Base-by-base conservation (phyloP, 2,888 invertebrate species). In the Trachelus iudaicus region DNA sequence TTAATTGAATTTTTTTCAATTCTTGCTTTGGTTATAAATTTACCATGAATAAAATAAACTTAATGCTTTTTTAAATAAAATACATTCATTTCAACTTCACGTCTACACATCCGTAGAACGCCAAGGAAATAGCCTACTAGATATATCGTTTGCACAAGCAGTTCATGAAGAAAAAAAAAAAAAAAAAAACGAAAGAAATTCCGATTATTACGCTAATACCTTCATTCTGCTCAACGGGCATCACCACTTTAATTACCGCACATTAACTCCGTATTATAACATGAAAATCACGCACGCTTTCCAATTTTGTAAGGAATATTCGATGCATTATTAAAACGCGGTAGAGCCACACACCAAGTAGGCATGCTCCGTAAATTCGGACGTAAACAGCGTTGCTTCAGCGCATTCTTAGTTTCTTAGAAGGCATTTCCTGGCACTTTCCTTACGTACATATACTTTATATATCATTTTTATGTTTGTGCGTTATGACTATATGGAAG, bases 291-390 rank as follows among this genome's bases (percentile, higher is more conserved):
- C 81, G 83, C 77, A 81, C 87, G 85, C 90, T 91, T 91, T 91
- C 90, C 87, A 89, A 86, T 91, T 91, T 89, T 85, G 86, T 89
- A 91, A 90, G 86, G 77, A 85, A 83, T 81, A 84, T 85, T 85
- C 84, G 76, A 87, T 85, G 83, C 84, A 69, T 86, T 85, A 86
- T 88, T 88, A 86, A 84, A 86, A 86, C 82, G 83, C 81, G 82
- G 82, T 79, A 84, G 77, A 81, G 78, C 77, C 76, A 79, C 71
- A 79, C 76, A 79, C 77, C 40, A 80, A 73, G 76, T 68, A 78
- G 81, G 82, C 81, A 88, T 89, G 88, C 87, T 85, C 82, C 84
- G 86, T 87, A 86, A 88, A 88, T 89, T 88, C 79, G 83, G 79
- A 79, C 82, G 82, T 84, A 81, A 84, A 83, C 83, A 79, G 79